phyloP scores from a whole-genome alignment of 2,797 vertebrate genomes.

The Anolis apletophallus region DNA sequence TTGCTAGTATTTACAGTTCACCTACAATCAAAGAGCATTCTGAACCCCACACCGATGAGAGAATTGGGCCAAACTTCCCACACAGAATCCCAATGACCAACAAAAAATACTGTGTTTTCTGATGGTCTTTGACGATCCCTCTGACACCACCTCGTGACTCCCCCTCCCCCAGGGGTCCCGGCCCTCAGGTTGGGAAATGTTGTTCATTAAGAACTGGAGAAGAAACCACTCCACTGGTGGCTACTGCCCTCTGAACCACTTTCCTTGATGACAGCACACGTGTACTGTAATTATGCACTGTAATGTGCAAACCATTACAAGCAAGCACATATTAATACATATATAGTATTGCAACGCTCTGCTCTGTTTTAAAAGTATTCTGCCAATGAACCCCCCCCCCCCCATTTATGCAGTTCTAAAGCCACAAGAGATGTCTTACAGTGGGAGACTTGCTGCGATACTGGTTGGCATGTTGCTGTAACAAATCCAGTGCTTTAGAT shows the following conservation, averaged over 20 bases:
- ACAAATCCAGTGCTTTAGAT: conserved; percentile 90
- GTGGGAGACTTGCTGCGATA: conserved; percentile 94
- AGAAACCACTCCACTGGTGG: neutral
- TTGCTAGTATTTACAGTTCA: too few species aligned
- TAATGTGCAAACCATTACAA: neutral
- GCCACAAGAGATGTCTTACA: conserved; percentile 81
- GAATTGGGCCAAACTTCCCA: too few species aligned
- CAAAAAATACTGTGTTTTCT: too few species aligned
- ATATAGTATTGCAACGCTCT: conserved; percentile 47
- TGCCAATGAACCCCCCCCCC: conserved; percentile 25
- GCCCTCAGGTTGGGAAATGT: too few species aligned
- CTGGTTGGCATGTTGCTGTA: conserved; percentile 92
- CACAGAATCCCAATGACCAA: too few species aligned
- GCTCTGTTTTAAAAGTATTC: conserved; percentile 36
- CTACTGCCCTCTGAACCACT: neutral
- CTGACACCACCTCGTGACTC: too few species aligned
- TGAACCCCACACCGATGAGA: too few species aligned
- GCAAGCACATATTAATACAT: conserved; percentile 16
- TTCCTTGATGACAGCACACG: neutral
- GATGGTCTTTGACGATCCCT: too few species aligned
- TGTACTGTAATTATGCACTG: neutral
- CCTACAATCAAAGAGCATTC: too few species aligned
- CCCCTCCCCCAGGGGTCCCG: too few species aligned
- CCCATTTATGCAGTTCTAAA: conserved; percentile 32
- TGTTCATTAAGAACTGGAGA: neutral